Evolutionary conservation across 2,797 vertebrate genomes (phyloP).

Genomic region (Thaleichthys pacificus): DNA sequence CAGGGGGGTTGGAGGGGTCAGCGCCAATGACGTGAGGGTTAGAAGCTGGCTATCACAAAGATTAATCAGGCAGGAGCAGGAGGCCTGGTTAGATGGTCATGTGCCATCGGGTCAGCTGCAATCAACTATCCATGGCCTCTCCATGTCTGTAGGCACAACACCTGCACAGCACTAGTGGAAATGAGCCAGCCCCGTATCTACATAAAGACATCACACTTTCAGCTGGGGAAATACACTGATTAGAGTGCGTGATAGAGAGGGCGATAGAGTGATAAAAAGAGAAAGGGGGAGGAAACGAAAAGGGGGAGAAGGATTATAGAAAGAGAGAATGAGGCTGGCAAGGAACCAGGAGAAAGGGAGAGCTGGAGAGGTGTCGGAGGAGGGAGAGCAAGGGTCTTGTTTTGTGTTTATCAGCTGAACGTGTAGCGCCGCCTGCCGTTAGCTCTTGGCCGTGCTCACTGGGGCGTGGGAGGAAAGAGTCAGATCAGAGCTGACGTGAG

Average conservation of each 20-base stretch:
- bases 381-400: constrained; percentile 14
- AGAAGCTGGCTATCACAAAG: constrained; percentile 8
- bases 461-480: constrained; percentile 34
- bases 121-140: neutral
- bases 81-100: constrained; percentile 10
- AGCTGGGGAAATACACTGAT: neutral
- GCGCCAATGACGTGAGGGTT: neutral
- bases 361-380: neutral
- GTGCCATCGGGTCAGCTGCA: constrained; percentile 30
- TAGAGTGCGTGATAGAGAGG: neutral
- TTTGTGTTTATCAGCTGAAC: constrained; percentile 35
- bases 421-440: constrained; percentile 17
- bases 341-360: constrained; percentile 2
- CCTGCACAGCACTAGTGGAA: neutral
- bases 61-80: constrained; percentile 31
- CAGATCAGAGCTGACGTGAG: constrained; percentile 54
- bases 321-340: constrained; percentile 10
- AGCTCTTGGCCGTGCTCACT: constrained; percentile 35
- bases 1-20: neutral
- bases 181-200: neutral
- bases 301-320: constrained; percentile 6
- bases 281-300: neutral
- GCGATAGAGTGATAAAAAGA: neutral
- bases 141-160: neutral
- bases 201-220: neutral